Evolutionary conservation across 2,797 vertebrate genomes (phyloP), one percentile per base, ranked within the genome.

Genomic region (Hydrophis major): DNA sequence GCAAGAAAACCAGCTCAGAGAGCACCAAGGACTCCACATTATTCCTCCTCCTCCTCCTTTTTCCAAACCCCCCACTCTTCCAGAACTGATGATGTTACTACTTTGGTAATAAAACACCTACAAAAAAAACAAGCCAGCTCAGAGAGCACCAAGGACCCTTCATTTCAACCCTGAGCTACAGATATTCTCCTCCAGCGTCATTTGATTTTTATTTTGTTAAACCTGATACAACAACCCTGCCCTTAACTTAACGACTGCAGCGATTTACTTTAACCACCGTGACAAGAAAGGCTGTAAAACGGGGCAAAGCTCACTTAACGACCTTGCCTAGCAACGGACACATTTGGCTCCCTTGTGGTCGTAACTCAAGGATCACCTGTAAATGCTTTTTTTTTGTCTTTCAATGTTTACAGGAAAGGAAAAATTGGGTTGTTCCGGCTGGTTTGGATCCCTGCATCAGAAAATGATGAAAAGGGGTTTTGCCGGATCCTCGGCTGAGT

Each of bases 1-100:
- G 97, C 1, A 92, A 89, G 69, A 50, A 78, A 63, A n/a, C 60
- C 88, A 90, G n/a, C 1, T 12, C 11, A n/a, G 3, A 69, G 63
- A 14, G 6, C 59, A 60, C 6, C 59, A 8, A 25, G 60, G 60
- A 22, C 2, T 7, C 60, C 60, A 8, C 22, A 8, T 37, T 60
- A 8, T 50, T 50, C 6, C 7, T 50, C 56, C 56, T 57, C 16
- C 16, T 57, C 56, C 56, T 2, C 61, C 61, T 12, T 4, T 11
- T 28, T 12, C 13, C 28, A 32, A 14, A 32, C 12, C 63, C 66
- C n/a, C 18, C 13, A 20, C 32, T 66, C 28, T 66, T 66, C 63
- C 13, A 66, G 63, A 66, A 66, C 63, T 66, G 63, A 66, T 66
- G 28, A 14, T 66, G 28, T 66, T n/a, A 66, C 13, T 66, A 66